phyloP scores from a whole-genome alignment of 2,797 vertebrate genomes.

The Serranus cabrilla region DNA sequence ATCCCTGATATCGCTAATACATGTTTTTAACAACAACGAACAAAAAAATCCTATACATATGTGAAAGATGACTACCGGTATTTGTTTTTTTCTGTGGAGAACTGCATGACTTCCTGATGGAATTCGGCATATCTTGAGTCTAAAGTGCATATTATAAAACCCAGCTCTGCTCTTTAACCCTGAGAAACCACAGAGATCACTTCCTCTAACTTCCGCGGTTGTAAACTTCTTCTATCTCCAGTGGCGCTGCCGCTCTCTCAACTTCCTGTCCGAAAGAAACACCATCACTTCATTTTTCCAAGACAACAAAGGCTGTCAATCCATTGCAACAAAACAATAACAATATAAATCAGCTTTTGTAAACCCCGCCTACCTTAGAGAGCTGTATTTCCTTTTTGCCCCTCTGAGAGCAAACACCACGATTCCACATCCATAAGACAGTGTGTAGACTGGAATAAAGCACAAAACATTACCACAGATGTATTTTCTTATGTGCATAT shows the following conservation, averaged over 20 bases:
- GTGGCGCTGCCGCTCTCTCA: background rate
- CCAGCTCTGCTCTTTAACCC: slow-evolving; percentile 5
- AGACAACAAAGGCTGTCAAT: background rate
- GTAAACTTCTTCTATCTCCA: slow-evolving; percentile 17
- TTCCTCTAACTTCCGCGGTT: background rate
- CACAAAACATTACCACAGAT: slow-evolving; percentile 7
- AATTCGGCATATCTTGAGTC: slow-evolving; percentile 1
- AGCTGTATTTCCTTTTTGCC: slow-evolving; percentile 71
- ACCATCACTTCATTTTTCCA: background rate
- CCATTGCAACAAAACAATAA: background rate
- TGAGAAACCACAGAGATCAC: background rate
- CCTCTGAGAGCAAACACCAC: slow-evolving; percentile 75
- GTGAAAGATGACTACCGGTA: slow-evolving; percentile 9
- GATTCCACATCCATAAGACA: slow-evolving; percentile 80
- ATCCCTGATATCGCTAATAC: slow-evolving; percentile 14
- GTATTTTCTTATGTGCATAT: background rate
- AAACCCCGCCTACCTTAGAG: slow-evolving; percentile 61
- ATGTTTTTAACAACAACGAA: background rate
- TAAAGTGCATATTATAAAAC: slow-evolving; percentile 2
- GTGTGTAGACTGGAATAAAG: slow-evolving; percentile 74
- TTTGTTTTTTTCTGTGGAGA: slow-evolving; percentile 9
- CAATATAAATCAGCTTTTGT: background rate
- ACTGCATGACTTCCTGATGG: background rate
- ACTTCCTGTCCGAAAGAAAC: slow-evolving; percentile 52
- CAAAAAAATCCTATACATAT: background rate